These are phyloP conservation scores for Xiphydria camelus DNA, from an alignment of 2,888 invertebrate genomes.

Conservation along the genomic window DNA sequence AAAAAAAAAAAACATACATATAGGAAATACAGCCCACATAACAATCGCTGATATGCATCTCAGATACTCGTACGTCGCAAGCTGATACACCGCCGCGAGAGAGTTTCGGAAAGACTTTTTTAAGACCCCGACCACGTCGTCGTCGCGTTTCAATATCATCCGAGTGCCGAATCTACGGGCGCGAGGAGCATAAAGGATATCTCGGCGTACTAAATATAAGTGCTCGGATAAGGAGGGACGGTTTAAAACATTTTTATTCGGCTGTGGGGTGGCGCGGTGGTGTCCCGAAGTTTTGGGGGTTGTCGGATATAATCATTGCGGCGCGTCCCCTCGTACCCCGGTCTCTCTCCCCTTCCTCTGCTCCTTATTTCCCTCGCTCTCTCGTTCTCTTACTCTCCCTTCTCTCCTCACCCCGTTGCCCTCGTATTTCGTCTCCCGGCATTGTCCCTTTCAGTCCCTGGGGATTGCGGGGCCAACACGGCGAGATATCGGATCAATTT, in stretches of 20 bases:
- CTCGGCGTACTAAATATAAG: constrained; percentile 49
- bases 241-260: constrained; percentile 49
- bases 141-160: constrained; percentile 36
- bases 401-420: constrained; percentile 17
- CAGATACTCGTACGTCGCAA: too few species aligned
- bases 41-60: too few species aligned
- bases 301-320: constrained; percentile 53
- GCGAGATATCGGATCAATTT: constrained; percentile 59
- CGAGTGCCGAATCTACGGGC: constrained; percentile 20
- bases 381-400: constrained; percentile 2
- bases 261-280: constrained; percentile 24
- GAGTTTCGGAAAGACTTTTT: background rate
- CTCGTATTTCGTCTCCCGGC: constrained; percentile 43
- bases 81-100: too few species aligned
- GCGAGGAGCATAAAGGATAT: constrained; percentile 40
- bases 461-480: constrained; percentile 53
- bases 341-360: constrained; percentile 18
- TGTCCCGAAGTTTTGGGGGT: constrained; percentile 37
- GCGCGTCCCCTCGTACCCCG: constrained; percentile 24
- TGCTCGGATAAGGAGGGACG: constrained; percentile 32
- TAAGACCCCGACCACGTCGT: too few species aligned
- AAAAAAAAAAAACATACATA: too few species aligned
- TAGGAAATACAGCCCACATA: too few species aligned
- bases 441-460: constrained; percentile 53
- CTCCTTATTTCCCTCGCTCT: constrained; percentile 10